Conservation (phyloP, 2,797 vertebrate genomes). For the Liparis tanakae region DNA sequence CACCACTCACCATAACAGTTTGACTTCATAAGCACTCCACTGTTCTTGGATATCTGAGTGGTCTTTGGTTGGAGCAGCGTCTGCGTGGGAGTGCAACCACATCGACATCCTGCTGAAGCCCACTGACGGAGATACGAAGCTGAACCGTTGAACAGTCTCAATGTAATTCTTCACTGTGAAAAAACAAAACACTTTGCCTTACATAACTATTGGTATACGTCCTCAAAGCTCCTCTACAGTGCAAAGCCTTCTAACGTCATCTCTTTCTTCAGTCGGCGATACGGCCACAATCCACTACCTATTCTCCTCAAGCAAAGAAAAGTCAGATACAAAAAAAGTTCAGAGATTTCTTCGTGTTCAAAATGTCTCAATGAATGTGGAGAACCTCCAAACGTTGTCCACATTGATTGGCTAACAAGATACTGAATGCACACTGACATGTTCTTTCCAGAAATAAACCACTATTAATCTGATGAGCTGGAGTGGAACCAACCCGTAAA, state of each 20-base stretch:
- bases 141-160: not conserved
- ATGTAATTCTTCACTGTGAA: too few species aligned
- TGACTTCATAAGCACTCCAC: not conserved
- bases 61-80: not conserved
- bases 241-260: too few species aligned
- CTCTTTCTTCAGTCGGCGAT: too few species aligned
- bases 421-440: not conserved
- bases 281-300: constrained; percentile 13
- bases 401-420: constrained; percentile 25
- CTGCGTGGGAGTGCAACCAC: not conserved
- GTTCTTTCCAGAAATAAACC: too few species aligned
- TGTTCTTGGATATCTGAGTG: not conserved
- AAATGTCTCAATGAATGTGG: not conserved
- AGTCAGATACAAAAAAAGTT: constrained; percentile 24
- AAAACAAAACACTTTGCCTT: not conserved
- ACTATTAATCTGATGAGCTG: too few species aligned
- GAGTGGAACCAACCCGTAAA: too few species aligned
- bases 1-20: too few species aligned
- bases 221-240: not conserved
- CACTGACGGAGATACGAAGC: not conserved
- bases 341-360: constrained; percentile 18
- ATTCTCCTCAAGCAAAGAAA: not conserved
- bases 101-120: not conserved
- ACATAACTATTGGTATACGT: not conserved
- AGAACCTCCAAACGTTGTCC: not conserved